These are phyloP conservation scores for Orthosia gracilis DNA, from an alignment of 2,888 invertebrate species.

Conservation along the genomic window DNA sequence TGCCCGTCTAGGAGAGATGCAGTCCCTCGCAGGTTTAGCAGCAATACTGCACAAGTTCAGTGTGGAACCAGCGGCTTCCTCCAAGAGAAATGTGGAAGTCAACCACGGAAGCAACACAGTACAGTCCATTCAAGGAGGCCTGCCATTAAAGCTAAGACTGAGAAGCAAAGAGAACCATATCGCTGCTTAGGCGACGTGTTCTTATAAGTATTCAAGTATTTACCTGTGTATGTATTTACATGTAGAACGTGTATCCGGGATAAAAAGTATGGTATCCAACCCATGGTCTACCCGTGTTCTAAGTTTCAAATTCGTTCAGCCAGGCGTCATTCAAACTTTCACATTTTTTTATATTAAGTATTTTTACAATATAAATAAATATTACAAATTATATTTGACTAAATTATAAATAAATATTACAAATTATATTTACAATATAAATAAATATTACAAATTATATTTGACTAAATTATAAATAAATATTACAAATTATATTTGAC, in stretches of 20 bases:
- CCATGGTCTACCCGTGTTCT: neutral
- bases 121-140: constrained; percentile 72
- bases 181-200: constrained; percentile 1
- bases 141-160: constrained; percentile 70
- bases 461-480: no score
- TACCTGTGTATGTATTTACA: no score
- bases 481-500: neutral
- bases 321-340: neutral
- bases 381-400: neutral
- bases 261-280: neutral
- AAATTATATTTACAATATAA: neutral
- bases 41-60: constrained; percentile 77
- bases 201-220: neutral
- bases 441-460: neutral
- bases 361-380: no score
- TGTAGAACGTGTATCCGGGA: no score
- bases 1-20: constrained; percentile 80
- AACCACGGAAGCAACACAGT: constrained; percentile 69
- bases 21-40: constrained; percentile 80
- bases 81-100: constrained; percentile 59
- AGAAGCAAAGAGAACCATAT: constrained; percentile 53
- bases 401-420: neutral
- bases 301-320: neutral
- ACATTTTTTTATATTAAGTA: neutral
- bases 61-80: constrained; percentile 70